Evolutionary conservation across 2,888 invertebrate species (phyloP).

Genomic region (Melangyna quadrimaculata): DNA sequence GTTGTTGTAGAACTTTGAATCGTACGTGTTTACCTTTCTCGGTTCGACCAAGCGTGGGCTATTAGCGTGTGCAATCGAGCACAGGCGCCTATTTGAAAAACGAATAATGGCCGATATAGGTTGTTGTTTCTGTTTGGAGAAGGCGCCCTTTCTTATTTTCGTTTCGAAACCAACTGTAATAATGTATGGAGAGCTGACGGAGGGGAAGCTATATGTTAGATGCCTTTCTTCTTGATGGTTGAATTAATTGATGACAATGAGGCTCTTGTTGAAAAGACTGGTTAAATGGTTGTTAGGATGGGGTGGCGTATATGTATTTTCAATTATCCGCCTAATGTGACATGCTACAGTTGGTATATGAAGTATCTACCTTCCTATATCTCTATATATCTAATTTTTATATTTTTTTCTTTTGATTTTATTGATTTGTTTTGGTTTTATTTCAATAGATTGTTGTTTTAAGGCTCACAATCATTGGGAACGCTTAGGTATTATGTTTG

Average conservation of each 20-base stretch:
- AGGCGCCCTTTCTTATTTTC: slow-evolving; percentile 43
- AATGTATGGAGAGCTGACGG: slow-evolving; percentile 4
- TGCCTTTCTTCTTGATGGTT: slow-evolving; percentile 29
- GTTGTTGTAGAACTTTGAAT: slow-evolving; percentile 1
- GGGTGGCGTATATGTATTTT: slow-evolving; percentile 67
- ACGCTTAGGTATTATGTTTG: no score
- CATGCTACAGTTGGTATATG: slow-evolving; percentile 23
- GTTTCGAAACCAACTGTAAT: neutral
- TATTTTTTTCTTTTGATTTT: neutral
- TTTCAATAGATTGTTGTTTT: neutral
- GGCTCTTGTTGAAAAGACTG: slow-evolving; percentile 62
- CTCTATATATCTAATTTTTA: neutral
- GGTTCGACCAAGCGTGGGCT: slow-evolving; percentile 63
- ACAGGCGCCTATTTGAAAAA: slow-evolving; percentile 67
- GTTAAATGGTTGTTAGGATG: slow-evolving; percentile 36
- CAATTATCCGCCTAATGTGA: slow-evolving; percentile 51
- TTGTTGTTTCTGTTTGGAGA: slow-evolving; percentile 21
- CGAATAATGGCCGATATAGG: slow-evolving; percentile 63
- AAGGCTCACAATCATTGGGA: no score
- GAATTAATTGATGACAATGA: slow-evolving; percentile 65
- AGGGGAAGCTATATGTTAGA: slow-evolving; percentile 20
- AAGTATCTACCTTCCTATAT: neutral
- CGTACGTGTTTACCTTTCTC: slow-evolving; percentile 67
- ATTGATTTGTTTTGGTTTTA: neutral
- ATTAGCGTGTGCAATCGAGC: slow-evolving; percentile 71